Percentiles rank a stretch among this genome's conserved stretches.
phyloP scores from a whole-genome alignment of 2,113 vertebrate species.

The Acanthisitta chloris region DNA sequence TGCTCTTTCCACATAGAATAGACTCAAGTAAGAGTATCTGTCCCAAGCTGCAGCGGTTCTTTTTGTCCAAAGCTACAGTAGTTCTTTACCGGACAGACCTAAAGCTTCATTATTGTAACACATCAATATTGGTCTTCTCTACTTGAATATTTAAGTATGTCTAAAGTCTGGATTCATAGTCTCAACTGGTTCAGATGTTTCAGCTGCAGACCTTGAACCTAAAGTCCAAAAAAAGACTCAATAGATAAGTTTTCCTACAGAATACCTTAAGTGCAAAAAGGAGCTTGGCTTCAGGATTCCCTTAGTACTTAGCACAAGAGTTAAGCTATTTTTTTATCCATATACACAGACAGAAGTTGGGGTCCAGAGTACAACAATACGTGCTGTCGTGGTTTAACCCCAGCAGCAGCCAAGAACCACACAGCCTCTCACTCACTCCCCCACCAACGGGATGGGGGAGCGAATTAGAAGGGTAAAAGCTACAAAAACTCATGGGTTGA shows the following conservation, averaged over 20 bases:
- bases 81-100: background rate
- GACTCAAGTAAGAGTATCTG: background rate
- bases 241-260: background rate
- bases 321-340: background rate
- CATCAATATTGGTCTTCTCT: background rate
- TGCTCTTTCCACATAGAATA: background rate
- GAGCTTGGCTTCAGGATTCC: background rate
- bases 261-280: background rate
- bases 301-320: background rate
- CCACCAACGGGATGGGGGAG: no score
- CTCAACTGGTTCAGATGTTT: background rate
- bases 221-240: background rate
- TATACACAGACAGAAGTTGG: background rate
- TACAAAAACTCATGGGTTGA: no score
- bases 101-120: background rate
- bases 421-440: no score
- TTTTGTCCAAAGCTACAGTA: background rate
- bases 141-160: background rate
- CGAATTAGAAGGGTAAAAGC: no score
- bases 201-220: background rate
- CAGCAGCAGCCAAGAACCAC: no score
- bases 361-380: background rate
- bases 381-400: no score
- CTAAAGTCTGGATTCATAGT: background rate
- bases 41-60: no score